These are phyloP conservation scores for Nemopilema nomurai DNA, from an alignment of 30 jellyfish, hydroid and myxozoan species.

Conservation along the genomic window DNA sequence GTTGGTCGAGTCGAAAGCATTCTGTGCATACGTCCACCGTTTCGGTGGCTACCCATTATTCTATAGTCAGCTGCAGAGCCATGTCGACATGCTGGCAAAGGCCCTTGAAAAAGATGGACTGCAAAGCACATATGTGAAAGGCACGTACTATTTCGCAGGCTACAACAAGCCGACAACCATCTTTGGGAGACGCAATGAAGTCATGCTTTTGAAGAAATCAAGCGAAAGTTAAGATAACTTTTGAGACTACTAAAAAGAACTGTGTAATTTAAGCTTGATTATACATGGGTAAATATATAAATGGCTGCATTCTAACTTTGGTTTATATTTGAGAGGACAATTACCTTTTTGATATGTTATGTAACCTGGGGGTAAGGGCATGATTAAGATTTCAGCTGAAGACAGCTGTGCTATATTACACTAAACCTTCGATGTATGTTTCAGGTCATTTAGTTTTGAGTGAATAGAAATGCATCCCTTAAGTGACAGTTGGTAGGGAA, in stretches of 20 bases:
- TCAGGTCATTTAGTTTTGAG: too few species aligned
- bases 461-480: too few species aligned
- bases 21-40: slow-evolving; percentile 64
- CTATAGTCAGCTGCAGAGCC: slow-evolving; percentile 4
- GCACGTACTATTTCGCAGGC: slow-evolving; percentile 35
- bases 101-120: slow-evolving; percentile 51
- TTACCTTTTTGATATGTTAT: too few species aligned
- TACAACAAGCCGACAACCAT: slow-evolving; percentile 44
- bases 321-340: too few species aligned
- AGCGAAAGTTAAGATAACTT: too few species aligned
- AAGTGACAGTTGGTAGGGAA: too few species aligned
- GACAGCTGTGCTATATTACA: too few species aligned
- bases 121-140: slow-evolving; percentile 5
- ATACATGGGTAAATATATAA: not conserved
- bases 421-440: too few species aligned
- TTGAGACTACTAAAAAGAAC: not conserved
- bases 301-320: not conserved
- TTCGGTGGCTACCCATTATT: slow-evolving; percentile 33
- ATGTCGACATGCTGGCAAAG: slow-evolving; percentile 26
- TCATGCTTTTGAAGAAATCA: slow-evolving; percentile 31
- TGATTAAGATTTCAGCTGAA: too few species aligned
- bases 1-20: not conserved
- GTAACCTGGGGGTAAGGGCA: too few species aligned
- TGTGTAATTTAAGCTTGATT: not conserved
- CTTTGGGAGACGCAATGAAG: slow-evolving; percentile 64